Base-by-base conservation (phyloP, 2,888 invertebrate genomes). In the Hydropsyche betteni region DNA sequence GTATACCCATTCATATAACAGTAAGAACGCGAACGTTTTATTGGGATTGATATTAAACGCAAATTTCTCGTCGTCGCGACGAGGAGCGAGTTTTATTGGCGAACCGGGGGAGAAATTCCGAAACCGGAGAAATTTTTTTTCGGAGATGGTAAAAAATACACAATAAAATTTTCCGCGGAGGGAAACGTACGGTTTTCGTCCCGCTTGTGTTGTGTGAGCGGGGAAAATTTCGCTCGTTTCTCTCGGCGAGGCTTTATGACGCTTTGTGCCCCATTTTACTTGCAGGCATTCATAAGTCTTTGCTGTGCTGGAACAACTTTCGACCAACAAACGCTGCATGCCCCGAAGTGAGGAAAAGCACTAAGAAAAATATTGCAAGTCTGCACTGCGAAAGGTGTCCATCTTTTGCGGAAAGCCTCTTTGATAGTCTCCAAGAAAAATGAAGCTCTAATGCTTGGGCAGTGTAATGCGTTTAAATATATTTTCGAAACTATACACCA, bases 281-380 rank as follows among this genome's bases (percentile, higher is more conserved):
- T 71, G 71, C 50, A 68, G 58, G 74, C 68, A 74, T 74, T 77
- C 69, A 72, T 76, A 78, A 78, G 76, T 74, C 76, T 75, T 72
- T 71, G 38, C 71, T 34, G 68, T 44, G 14, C n/a, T 33, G 24
- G 24, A 55, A 55, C 74, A 69, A 58, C 44, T 72, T 53, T 64
- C 36, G 70, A 71, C 75, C 55, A 52, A 55, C 73, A 70, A 75
- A 76, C 75, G 64, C 44, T 74, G 76, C 76, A 76, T 76, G 50
- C 55, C 50, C 44, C 44, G 10, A 44, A 10, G 7, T 44, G 24
- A 24, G 34, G 64, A 36, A 12, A 38, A 38, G 51, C 50, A 68
- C 61, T 44, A 75, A 64, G 52, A 75, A 34, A 44, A 50, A 50
- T 50, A 44, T 69, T 24, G n/a, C 24, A 8, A 14, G 5, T 58